These are phyloP conservation scores for Caenorhabditis doughertyi DNA, from an alignment of 2,888 invertebrate genomes.

Conservation along the genomic window DNA sequence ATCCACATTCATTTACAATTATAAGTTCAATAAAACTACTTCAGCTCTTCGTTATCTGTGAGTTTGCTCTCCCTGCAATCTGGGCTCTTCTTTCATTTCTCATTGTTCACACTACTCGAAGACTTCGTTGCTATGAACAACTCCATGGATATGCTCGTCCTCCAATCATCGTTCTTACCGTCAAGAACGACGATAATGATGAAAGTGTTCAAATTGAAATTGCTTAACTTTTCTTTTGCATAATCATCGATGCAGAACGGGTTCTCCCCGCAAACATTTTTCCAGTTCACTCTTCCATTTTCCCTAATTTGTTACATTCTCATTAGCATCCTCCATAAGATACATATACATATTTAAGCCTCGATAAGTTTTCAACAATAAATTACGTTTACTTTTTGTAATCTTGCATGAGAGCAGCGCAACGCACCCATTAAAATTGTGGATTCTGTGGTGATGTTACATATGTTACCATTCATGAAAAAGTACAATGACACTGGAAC, in stretches of 20 bases:
- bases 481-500: too few relatives aligned
- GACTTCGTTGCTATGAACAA: constrained; percentile 70
- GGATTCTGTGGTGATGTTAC: too few relatives aligned
- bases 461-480: too few relatives aligned
- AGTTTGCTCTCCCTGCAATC: constrained; percentile 71
- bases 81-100: constrained; percentile 72
- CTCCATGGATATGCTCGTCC: constrained; percentile 74
- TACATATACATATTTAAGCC: too few relatives aligned
- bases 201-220: constrained; percentile 78
- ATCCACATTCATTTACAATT: not conserved
- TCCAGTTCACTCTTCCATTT: not conserved
- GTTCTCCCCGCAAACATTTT: constrained; percentile 34
- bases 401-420: too few relatives aligned
- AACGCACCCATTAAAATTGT: too few relatives aligned
- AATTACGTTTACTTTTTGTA: too few relatives aligned
- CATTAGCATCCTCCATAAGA: not conserved
- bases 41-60: constrained; percentile 73
- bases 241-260: constrained; percentile 58
- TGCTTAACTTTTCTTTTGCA: constrained; percentile 55
- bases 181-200: constrained; percentile 77
- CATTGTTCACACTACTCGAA: constrained; percentile 71
- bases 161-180: constrained; percentile 74
- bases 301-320: not conserved
- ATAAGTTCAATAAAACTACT: not conserved
- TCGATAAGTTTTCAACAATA: too few relatives aligned